These are phyloP conservation scores for Cerastoderma edule DNA, from an alignment of 2,888 invertebrate genomes.

Conservation along the genomic window DNA sequence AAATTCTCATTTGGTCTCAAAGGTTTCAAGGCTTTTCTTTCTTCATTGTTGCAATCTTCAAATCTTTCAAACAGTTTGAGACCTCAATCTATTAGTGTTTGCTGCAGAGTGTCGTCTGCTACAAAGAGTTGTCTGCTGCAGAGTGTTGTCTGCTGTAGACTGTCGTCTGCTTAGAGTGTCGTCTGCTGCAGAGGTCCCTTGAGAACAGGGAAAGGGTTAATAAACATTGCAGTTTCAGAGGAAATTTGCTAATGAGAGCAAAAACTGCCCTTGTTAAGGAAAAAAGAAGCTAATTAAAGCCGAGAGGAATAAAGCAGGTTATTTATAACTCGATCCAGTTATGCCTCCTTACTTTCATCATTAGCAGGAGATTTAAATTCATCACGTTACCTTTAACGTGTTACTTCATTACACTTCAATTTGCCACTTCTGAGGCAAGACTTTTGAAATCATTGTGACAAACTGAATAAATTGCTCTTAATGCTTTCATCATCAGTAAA, in stretches of 20 bases:
- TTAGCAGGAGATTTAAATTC: not conserved
- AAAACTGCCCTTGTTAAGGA: conserved; percentile 45
- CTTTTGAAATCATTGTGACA: conserved; percentile 8
- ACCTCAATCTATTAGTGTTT: no score
- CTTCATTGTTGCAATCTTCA: not conserved
- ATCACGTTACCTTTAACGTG: not conserved
- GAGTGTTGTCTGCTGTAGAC: no score
- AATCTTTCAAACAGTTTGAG: no score
- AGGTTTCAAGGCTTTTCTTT: not conserved
- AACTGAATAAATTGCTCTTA: conserved; percentile 3
- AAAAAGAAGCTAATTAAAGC: conserved; percentile 42
- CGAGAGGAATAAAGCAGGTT: conserved; percentile 11
- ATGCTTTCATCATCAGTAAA: no score
- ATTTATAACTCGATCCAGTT: conserved; percentile 12
- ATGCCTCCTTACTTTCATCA: not conserved
- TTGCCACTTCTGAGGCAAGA: not conserved
- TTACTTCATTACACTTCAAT: no score
- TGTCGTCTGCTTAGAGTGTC: no score
- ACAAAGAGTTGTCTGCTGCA: no score
- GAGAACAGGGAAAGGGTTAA: no score
- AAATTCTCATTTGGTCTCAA: not conserved
- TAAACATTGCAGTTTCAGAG: conserved; percentile 47
- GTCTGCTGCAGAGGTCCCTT: no score
- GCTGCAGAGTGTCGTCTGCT: no score
- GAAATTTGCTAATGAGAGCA: conserved; percentile 50